These are phyloP conservation scores for Paramormyrops hopkinsi DNA, from an alignment of 2,797 vertebrate genomes.

Conservation along the genomic window DNA sequence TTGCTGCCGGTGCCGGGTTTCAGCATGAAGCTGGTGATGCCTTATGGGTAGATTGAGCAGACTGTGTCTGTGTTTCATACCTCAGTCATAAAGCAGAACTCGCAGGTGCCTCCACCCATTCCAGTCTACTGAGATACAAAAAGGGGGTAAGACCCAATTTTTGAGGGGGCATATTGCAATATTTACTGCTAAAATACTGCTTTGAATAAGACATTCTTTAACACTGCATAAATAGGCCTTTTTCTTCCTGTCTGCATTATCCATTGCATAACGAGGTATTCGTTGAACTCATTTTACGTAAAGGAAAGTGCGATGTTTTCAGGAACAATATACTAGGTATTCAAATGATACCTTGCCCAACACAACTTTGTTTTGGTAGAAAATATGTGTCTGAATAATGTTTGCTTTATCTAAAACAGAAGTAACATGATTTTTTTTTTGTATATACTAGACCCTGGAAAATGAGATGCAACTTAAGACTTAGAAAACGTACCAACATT, in stretches of 20 bases:
- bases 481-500: not conserved
- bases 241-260: slow-evolving; percentile 13
- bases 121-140: not conserved
- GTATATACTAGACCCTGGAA: slow-evolving; percentile 5
- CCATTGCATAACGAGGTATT: slow-evolving; percentile 21
- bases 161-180: not conserved
- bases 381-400: slow-evolving; percentile 1
- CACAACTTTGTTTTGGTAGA: slow-evolving; percentile 16
- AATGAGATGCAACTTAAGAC: slow-evolving; percentile 12
- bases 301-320: slow-evolving; percentile 22
- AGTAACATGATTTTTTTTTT: not conserved
- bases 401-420: not conserved
- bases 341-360: slow-evolving; percentile 10
- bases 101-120: not conserved
- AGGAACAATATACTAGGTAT: not conserved
- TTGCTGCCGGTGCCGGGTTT: not conserved
- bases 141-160: not conserved
- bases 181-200: slow-evolving; percentile 18
- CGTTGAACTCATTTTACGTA: not conserved
- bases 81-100: not conserved
- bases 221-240: slow-evolving; percentile 6
- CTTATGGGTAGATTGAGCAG: not conserved
- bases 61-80: not conserved
- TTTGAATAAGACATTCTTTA: not conserved
- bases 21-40: not conserved